A percentile compares a stretch with the other conserved stretches of the same genome.
Conservation (phyloP, 2,113 vertebrate genomes). For the Tetrao urogallus region DNA sequence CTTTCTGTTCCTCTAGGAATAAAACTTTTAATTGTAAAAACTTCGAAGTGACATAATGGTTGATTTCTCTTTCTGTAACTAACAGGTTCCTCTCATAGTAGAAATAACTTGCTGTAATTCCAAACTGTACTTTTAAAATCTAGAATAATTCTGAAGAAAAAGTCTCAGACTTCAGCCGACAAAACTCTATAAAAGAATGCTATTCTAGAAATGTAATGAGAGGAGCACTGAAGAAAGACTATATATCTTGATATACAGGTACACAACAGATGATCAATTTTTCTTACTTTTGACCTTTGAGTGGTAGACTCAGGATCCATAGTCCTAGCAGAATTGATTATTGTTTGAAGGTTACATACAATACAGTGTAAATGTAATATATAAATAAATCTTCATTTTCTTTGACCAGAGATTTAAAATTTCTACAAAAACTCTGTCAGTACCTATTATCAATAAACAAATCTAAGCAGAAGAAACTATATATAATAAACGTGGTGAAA, state of each 20-base stretch:
- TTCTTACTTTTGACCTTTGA: slow-evolving; percentile 58
- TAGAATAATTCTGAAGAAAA: background rate
- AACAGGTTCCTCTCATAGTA: slow-evolving; percentile 65
- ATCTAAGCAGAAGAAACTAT: background rate
- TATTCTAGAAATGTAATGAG: slow-evolving; percentile 42
- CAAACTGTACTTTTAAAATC: slow-evolving; percentile 17
- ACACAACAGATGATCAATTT: slow-evolving; percentile 58
- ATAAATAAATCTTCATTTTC: slow-evolving; percentile 63
- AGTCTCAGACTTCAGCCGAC: slow-evolving; percentile 6
- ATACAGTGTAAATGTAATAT: slow-evolving; percentile 16
- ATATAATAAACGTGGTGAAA: background rate
- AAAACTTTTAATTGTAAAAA: slow-evolving; percentile 84
- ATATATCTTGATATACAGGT: slow-evolving; percentile 51
- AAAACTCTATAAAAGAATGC: slow-evolving; percentile 37
- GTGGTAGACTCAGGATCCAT: slow-evolving; percentile 16
- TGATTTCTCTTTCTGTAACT: slow-evolving; percentile 78
- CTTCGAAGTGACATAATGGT: slow-evolving; percentile 76
- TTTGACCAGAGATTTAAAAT: slow-evolving; percentile 12
- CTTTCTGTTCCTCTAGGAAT: slow-evolving; percentile 78
- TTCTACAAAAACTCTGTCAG: background rate
- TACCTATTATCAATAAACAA: background rate
- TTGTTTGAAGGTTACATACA: slow-evolving; percentile 43
- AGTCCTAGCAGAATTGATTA: slow-evolving; percentile 36
- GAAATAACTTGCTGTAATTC: slow-evolving; percentile 45
- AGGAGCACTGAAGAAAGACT: background rate